phyloP scores from a whole-genome alignment of 2,797 vertebrate genomes.

The Mormyrops attenuatus region DNA sequence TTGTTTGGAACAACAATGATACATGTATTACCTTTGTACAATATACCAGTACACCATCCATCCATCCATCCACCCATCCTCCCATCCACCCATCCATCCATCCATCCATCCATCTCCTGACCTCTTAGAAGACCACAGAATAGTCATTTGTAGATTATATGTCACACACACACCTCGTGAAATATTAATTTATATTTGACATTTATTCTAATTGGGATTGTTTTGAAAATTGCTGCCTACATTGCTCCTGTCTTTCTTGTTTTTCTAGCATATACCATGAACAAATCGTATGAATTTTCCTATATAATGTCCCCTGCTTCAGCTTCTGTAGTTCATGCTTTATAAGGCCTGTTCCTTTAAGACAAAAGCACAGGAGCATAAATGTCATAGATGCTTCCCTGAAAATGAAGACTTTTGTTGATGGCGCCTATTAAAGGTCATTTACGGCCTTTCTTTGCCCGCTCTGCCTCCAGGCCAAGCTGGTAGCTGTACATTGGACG shows the following conservation, averaged over 20 bases:
- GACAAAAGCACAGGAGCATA: neutral
- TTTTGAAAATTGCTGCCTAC: neutral
- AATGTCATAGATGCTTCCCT: neutral
- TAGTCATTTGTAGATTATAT: neutral
- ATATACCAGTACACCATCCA: neutral
- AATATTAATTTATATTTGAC: neutral
- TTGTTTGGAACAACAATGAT: neutral
- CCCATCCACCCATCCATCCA: neutral
- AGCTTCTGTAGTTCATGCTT: neutral
- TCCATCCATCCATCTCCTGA: neutral
- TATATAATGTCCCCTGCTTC: neutral
- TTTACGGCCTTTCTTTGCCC: neutral
- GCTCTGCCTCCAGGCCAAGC: constrained; percentile 36
- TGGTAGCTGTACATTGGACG: constrained; percentile 63
- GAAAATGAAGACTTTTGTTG: neutral
- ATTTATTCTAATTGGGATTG: neutral
- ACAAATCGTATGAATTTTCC: neutral
- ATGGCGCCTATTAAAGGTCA: neutral
- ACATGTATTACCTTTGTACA: neutral
- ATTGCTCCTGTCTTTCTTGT: neutral
- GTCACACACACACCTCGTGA: neutral
- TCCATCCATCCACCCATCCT: neutral
- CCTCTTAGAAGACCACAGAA: neutral
- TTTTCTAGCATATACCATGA: neutral
- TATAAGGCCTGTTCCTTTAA: neutral